Evolutionary conservation across 2,797 vertebrate genomes (phyloP).

Genomic region (Nothura maculosa): DNA sequence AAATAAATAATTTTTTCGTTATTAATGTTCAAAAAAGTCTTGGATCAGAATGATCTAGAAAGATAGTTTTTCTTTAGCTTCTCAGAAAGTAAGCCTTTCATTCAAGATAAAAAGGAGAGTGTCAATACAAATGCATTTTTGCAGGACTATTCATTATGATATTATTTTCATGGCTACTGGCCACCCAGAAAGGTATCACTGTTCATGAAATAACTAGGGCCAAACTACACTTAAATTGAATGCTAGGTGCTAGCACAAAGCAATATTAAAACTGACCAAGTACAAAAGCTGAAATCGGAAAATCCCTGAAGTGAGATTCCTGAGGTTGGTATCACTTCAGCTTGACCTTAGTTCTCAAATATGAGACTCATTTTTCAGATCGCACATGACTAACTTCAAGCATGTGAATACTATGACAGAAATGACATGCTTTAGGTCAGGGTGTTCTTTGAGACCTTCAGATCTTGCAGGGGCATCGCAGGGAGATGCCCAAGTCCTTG

Average conservation of each 20-base stretch:
- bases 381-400: neutral
- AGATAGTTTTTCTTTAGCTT: neutral
- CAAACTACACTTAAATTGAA: neutral
- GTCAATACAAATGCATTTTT: slow-evolving; percentile 31
- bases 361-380: neutral
- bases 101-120: slow-evolving; percentile 21
- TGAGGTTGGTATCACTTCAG: rapidly evolving
- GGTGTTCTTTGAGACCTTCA: neutral
- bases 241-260: neutral
- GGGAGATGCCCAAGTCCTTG: neutral
- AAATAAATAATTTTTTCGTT: neutral
- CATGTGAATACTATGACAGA: neutral
- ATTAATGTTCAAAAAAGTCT: neutral
- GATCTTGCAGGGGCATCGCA: neutral
- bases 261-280: neutral
- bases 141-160: neutral
- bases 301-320: neutral
- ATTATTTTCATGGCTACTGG: neutral
- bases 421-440: neutral
- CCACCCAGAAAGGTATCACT: neutral
- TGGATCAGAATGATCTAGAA: neutral
- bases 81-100: slow-evolving; percentile 28
- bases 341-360: neutral
- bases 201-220: neutral
- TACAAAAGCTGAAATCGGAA: neutral